Conservation (phyloP, 2,888 invertebrate genomes). For the Sepiola atlantica region DNA sequence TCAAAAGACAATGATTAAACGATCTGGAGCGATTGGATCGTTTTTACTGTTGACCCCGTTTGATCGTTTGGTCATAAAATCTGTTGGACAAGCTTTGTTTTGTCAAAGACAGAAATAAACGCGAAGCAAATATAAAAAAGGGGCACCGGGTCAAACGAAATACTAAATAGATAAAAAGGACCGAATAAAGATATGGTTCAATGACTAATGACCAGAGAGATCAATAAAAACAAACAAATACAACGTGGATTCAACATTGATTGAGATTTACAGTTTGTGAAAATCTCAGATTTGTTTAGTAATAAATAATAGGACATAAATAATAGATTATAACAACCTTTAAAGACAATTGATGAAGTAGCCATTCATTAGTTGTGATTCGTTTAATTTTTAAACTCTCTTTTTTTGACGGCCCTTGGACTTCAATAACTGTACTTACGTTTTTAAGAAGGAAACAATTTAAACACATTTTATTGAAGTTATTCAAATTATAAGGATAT, state of each 20-base stretch:
- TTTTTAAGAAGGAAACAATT: no score
- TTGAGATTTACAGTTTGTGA: not conserved
- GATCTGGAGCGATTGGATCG: not conserved
- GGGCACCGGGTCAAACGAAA: not conserved
- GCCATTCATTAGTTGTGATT: no score
- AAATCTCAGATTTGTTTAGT: not conserved
- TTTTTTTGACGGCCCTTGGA: no score
- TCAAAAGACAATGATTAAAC: not conserved
- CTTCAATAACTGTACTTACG: no score
- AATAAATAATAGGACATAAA: not conserved
- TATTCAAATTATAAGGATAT: no score
- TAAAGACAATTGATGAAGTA: no score
- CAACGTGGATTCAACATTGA: not conserved
- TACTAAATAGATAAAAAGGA: not conserved
- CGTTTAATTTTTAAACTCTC: no score
- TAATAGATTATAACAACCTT: not conserved
- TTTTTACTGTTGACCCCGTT: not conserved
- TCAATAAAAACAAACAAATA: no score
- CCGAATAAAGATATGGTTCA: not conserved
- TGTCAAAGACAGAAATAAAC: constrained; percentile 11
- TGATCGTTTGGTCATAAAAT: not conserved
- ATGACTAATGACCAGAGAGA: not conserved
- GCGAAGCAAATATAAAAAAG: not conserved
- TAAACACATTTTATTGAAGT: no score
- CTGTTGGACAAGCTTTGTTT: not conserved